A percentile compares a stretch with the other conserved stretches of the same genome.
phyloP scores from a whole-genome alignment of 2,888 invertebrate genomes.

The Nymphalis urticae region DNA sequence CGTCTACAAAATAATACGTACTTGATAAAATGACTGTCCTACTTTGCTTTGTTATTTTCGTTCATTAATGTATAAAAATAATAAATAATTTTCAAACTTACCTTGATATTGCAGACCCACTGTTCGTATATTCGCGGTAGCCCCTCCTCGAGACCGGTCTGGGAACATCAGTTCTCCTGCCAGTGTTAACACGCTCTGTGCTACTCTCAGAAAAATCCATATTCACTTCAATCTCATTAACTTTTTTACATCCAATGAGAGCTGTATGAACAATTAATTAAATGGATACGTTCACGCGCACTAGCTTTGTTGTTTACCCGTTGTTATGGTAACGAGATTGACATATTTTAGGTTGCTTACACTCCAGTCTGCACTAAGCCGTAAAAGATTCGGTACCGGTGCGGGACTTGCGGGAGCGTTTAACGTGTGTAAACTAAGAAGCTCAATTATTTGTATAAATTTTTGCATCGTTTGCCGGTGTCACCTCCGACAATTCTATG shows the following conservation, averaged over 20 bases:
- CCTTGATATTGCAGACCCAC: conserved; percentile 66
- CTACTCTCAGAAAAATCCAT: conserved; percentile 76
- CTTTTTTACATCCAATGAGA: conserved; percentile 32
- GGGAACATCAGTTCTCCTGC: conserved; percentile 56
- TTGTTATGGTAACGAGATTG: conserved; percentile 59
- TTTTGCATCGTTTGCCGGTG: no score
- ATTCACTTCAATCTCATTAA: conserved; percentile 43
- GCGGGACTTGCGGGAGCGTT: no score
- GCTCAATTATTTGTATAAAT: no score
- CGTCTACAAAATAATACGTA: no score
- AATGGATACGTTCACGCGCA: conserved; percentile 58
- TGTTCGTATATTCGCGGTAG: conserved; percentile 65
- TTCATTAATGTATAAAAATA: no score
- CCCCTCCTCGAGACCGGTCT: conserved; percentile 72
- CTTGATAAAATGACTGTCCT: no score
- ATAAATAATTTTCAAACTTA: conserved; percentile 29
- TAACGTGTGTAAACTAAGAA: no score
- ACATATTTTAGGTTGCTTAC: not conserved
- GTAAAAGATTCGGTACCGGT: not conserved
- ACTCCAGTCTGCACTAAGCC: not conserved
- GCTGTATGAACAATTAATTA: conserved; percentile 38
- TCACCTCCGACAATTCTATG: no score
- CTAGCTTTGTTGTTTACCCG: conserved; percentile 59
- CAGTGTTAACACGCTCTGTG: conserved; percentile 52
- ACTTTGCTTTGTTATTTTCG: no score